Evolutionary conservation across 2,888 invertebrate species (phyloP).

Genomic region (Lasioglossum leucozonium): DNA sequence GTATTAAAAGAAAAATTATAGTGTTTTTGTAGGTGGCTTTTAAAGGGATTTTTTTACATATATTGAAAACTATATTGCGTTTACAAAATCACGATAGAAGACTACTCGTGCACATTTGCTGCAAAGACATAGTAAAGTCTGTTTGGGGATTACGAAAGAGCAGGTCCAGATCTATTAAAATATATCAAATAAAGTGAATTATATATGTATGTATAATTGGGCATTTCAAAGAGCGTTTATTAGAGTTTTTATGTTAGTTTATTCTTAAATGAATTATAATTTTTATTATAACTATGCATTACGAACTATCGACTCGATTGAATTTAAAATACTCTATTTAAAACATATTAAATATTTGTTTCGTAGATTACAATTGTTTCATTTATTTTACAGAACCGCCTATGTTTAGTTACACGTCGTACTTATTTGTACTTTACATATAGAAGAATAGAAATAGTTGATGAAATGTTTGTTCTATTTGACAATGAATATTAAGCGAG

Average conservation of each 20-base stretch:
- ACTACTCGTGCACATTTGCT: conserved; percentile 45
- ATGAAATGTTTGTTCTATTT: conserved; percentile 64
- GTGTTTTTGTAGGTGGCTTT: conserved; percentile 54
- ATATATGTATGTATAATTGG: conserved; percentile 30
- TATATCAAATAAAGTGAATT: conserved; percentile 28
- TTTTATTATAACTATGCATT: conserved; percentile 49
- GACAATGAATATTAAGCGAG: conserved; percentile 45
- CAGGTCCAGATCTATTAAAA: conserved; percentile 22
- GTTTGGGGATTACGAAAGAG: conserved; percentile 46
- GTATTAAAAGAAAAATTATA: conserved; percentile 48
- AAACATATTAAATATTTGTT: conserved; percentile 60
- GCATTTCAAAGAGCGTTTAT: conserved; percentile 58
- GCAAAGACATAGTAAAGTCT: conserved; percentile 17
- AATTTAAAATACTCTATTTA: conserved; percentile 56
- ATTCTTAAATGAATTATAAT: conserved; percentile 44
- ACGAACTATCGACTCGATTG: conserved; percentile 37
- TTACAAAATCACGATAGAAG: conserved; percentile 40
- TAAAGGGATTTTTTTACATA: conserved; percentile 31
- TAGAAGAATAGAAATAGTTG: conserved; percentile 56
- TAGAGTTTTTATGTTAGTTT: conserved; percentile 54
- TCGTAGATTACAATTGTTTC: conserved; percentile 48
- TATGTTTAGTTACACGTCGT: conserved; percentile 73
- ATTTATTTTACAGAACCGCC: conserved; percentile 62
- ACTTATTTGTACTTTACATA: conserved; percentile 78
- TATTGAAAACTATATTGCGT: conserved; percentile 26